These are phyloP conservation scores for Orchesella cincta DNA, from an alignment of 1,140 invertebrate genomes.

Conservation along the genomic window DNA sequence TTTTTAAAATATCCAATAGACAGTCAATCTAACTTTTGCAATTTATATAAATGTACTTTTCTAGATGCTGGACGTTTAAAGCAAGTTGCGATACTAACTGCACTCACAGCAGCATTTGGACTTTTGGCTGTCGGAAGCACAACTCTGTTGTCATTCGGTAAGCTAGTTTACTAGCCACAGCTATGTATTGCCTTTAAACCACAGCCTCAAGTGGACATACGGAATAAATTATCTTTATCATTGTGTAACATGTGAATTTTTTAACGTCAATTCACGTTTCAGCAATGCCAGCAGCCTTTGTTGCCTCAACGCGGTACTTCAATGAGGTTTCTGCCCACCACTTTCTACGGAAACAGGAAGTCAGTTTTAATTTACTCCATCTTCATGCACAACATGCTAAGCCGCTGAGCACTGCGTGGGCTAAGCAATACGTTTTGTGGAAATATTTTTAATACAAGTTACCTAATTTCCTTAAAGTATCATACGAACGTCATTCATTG, in stretches of 20 bases:
- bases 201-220: too few relatives aligned
- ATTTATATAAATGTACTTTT: too few relatives aligned
- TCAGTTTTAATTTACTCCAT: constrained; percentile 25
- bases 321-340: constrained; percentile 25
- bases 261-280: not conserved
- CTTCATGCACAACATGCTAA: constrained; percentile 17
- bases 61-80: not conserved
- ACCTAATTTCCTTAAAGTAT: too few relatives aligned
- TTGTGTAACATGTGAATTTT: too few relatives aligned
- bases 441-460: constrained; percentile 37
- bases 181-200: too few relatives aligned
- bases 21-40: too few relatives aligned
- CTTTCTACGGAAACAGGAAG: constrained; percentile 37
- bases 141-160: constrained; percentile 6
- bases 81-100: not conserved
- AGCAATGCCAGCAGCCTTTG: constrained; percentile 23
- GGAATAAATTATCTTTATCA: constrained; percentile 2
- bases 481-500: too few relatives aligned
- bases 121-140: not conserved
- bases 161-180: too few relatives aligned
- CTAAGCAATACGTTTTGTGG: constrained; percentile 41
- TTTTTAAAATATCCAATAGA: too few relatives aligned
- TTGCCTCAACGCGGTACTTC: constrained; percentile 13
- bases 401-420: constrained; percentile 37
- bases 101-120: not conserved